These are phyloP conservation scores for Gorsachius magnificus DNA, from an alignment of 2,797 vertebrate genomes.

Conservation along the genomic window DNA sequence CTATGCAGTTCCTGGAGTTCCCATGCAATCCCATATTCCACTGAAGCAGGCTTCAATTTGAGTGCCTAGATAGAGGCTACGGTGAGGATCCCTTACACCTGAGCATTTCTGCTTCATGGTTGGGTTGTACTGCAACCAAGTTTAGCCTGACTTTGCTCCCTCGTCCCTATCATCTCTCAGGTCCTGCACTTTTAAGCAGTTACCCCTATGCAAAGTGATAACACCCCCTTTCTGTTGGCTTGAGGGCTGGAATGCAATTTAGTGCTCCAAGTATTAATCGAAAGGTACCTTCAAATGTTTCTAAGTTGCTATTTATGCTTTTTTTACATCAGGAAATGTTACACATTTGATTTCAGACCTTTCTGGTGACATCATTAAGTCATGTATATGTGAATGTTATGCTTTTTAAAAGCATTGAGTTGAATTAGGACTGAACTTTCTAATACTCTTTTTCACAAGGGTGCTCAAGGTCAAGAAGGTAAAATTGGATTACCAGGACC, in stretches of 20 bases:
- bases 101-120: background rate
- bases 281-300: background rate
- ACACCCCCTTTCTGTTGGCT: background rate
- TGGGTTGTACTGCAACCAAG: background rate
- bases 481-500: constrained; percentile 67
- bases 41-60: background rate
- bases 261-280: background rate
- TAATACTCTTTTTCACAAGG: constrained; percentile 56
- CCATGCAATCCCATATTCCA: background rate
- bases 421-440: background rate
- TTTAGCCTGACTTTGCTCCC: background rate
- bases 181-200: background rate
- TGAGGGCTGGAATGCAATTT: background rate
- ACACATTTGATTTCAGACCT: background rate
- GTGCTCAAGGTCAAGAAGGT: constrained; percentile 72
- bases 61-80: background rate
- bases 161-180: background rate
- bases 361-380: background rate
- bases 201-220: background rate
- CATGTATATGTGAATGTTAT: background rate
- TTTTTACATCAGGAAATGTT: background rate
- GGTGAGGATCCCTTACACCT: background rate
- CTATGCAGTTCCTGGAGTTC: background rate
- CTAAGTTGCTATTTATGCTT: background rate
- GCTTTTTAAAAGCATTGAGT: background rate